Evolutionary conservation across 2,888 invertebrate species (phyloP).

Genomic region (Xestia sexstrigata): DNA sequence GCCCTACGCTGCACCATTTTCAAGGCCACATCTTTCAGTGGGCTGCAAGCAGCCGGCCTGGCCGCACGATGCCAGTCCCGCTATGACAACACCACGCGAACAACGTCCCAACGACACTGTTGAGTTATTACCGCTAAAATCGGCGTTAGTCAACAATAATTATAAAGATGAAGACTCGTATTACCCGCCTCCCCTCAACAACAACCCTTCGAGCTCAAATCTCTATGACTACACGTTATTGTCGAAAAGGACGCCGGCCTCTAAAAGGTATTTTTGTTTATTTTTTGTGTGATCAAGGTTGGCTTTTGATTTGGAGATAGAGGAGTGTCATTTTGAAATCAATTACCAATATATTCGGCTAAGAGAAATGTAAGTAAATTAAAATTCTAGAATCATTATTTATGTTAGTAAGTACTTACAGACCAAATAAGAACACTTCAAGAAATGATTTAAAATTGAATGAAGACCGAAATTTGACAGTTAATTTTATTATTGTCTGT

Average conservation of each 20-base stretch:
- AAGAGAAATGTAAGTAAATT: not conserved
- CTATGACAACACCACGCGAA: slow-evolving; percentile 85
- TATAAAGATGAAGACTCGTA: slow-evolving; percentile 85
- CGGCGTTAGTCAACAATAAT: slow-evolving; percentile 86
- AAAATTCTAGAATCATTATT: not conserved
- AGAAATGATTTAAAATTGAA: slow-evolving; percentile 9
- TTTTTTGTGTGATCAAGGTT: slow-evolving; percentile 49
- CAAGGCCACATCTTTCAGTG: slow-evolving; percentile 82
- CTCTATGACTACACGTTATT: slow-evolving; percentile 85
- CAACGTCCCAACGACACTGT: slow-evolving; percentile 81
- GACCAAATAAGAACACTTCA: not conserved
- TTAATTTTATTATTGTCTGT: no score
- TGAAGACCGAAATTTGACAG: not conserved
- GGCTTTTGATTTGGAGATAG: not conserved
- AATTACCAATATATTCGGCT: no score
- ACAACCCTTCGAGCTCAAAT: slow-evolving; percentile 83
- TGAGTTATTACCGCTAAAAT: slow-evolving; percentile 87
- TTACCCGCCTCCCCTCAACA: slow-evolving; percentile 81
- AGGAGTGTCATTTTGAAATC: not conserved
- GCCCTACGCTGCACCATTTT: slow-evolving; percentile 82
- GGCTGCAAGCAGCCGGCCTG: slow-evolving; percentile 78
- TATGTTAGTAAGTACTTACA: no score
- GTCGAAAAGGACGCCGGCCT: slow-evolving; percentile 89
- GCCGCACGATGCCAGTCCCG: slow-evolving; percentile 80
- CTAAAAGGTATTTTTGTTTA: slow-evolving; percentile 84